Base-by-base conservation (phyloP, 92 coral and sea anemone genomes). In the Umimayanthus chanpuru region DNA sequence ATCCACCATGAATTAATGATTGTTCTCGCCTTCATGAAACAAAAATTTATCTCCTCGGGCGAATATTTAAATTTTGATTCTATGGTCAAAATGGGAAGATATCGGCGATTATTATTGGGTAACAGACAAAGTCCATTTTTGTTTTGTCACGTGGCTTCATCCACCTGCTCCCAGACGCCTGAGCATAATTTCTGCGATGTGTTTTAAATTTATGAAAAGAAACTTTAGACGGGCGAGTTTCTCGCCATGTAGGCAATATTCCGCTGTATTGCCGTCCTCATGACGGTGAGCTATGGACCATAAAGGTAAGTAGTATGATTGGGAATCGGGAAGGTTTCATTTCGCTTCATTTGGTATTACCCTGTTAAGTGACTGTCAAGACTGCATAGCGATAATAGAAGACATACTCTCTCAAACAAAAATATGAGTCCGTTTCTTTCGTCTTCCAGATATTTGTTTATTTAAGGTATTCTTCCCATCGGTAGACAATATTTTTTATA, bases 161-260 rank as follows among this genome's bases (percentile, higher is more conserved):
- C 93, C 98, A 95, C 98, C 98, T 95, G 98, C 93, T 85, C 75
- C 36, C 67, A 29, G 61, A 79, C n/a, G 73, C 67, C 87, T 89
- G 90, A 80, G 94, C 88, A 85, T 86, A 92, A 91, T 92, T 80
- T 86, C 88, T 83, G 67, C 67, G 77, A 70, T 83, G 78, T 70
- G 56, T 83, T 83, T 81, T 70, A 70, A 83, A 70, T 32, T 43
- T 55, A 49, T 9, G 53, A 73, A 83, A 26, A 50, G 40, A 71
- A 83, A 73, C 47, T 83, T 21, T 2, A 83, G 78, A 70, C 87
- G 77, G 77, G 77, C 76, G 87, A 83, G 87, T 70, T 70, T 18
- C 78, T 70, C 66, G 78, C 61, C 26, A 43, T 43, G 40, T 25
- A 83, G 76, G 78, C 21, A 47, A 71, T 83, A 67, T 83, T 47